Evolutionary conservation across 37 sponge, comb jelly and placozoan genomes (phyloP).

Genomic region (Tethya wilhelma): DNA sequence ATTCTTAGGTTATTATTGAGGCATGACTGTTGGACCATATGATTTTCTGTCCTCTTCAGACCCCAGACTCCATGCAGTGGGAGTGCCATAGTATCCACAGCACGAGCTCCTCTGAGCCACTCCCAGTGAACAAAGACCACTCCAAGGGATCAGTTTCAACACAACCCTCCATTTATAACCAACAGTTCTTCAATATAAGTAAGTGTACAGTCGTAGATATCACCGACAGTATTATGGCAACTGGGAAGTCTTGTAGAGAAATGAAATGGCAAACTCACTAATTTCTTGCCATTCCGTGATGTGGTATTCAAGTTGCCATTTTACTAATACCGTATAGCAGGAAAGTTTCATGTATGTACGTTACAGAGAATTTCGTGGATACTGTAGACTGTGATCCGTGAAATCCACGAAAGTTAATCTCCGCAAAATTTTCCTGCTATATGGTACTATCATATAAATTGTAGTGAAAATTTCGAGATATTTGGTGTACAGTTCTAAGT

Average conservation of each 20-base stretch:
- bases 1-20: too few species aligned
- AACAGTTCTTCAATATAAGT: constrained; percentile 37
- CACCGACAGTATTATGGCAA: neutral
- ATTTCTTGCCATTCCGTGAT: neutral
- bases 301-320: neutral
- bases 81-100: neutral
- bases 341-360: too few species aligned
- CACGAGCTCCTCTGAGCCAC: neutral
- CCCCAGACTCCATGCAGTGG: constrained; percentile 31
- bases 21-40: too few species aligned
- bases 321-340: neutral
- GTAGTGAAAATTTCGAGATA: too few species aligned
- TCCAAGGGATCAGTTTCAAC: neutral
- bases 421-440: neutral
- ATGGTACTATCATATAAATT: too few species aligned
- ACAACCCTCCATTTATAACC: neutral
- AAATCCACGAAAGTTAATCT: neutral
- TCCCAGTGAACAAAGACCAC: neutral
- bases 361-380: too few species aligned
- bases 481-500: too few species aligned
- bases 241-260: neutral
- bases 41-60: neutral
- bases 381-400: too few species aligned
- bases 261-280: too few species aligned
- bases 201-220: neutral